Percentiles rank a stretch among this genome's conserved stretches.
Evolutionary conservation across 1,140 invertebrate genomes (phyloP).

Genomic region (Plectrocnemia conspersa): DNA sequence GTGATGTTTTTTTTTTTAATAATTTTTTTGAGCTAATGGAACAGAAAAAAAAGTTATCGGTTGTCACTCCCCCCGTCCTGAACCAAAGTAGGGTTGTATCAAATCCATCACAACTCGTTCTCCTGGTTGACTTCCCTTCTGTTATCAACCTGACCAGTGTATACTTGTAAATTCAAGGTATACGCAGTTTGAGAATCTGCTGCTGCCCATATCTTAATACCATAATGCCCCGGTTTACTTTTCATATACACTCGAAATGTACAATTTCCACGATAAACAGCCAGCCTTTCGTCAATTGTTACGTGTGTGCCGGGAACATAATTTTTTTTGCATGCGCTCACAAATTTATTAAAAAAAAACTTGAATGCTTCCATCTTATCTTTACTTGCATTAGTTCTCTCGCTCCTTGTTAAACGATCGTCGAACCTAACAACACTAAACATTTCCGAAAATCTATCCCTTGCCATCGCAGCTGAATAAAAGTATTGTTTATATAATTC

Average conservation of each 20-base stretch:
- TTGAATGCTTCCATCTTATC: constrained; percentile 13
- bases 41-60: constrained; percentile 10
- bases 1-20: constrained; percentile 12
- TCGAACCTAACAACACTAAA: constrained; percentile 9
- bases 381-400: not conserved
- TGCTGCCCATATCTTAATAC: constrained; percentile 41
- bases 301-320: constrained; percentile 2
- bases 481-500: constrained; percentile 7
- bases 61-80: constrained; percentile 9
- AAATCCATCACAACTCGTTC: constrained; percentile 10
- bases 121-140: constrained; percentile 17
- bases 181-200: constrained; percentile 37
- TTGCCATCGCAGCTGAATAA: constrained; percentile 13
- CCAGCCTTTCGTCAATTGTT: constrained; percentile 6
- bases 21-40: constrained; percentile 3
- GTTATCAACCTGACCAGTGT: constrained; percentile 33
- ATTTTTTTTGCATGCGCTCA: constrained; percentile 9
- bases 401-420: constrained; percentile 5
- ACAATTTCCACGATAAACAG: constrained; percentile 28
- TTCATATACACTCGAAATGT: constrained; percentile 42
- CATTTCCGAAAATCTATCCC: constrained; percentile 10
- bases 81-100: constrained; percentile 11
- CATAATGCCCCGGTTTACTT: constrained; percentile 44
- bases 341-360: constrained; percentile 16
- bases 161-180: constrained; percentile 37